phyloP scores from a whole-genome alignment of 2,113 vertebrate genomes.

The Festucalex cinctus region DNA sequence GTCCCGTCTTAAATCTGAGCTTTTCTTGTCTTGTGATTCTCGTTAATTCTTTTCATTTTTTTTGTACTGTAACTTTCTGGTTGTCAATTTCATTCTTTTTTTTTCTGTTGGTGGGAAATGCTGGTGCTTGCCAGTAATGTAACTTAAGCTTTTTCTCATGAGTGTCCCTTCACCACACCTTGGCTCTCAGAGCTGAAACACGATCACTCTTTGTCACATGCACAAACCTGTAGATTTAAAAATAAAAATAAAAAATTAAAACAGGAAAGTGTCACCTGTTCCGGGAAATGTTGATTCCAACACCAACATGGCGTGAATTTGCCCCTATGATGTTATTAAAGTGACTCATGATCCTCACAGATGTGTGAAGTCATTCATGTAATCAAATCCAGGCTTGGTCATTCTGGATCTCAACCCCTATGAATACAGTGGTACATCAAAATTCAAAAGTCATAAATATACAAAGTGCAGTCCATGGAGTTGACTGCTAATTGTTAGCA shows the following conservation, averaged over 20 bases:
- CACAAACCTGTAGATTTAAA: constrained; percentile 60
- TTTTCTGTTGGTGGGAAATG: constrained; percentile 6
- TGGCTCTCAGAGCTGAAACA: constrained; percentile 27
- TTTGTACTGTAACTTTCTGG: constrained; percentile 15
- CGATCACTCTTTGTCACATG: constrained; percentile 57
- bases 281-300: constrained; percentile 28
- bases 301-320: background rate
- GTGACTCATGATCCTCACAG: constrained; percentile 21
- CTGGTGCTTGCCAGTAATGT: constrained; percentile 21
- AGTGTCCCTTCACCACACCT: constrained; percentile 26
- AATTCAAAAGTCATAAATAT: background rate
- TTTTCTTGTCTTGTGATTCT: constrained; percentile 6
- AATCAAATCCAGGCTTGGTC: background rate
- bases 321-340: background rate
- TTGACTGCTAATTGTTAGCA: background rate
- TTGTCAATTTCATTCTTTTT: background rate
- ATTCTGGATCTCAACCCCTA: background rate
- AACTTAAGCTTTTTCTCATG: constrained; percentile 2
- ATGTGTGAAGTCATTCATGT: constrained; percentile 7
- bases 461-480: background rate
- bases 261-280: constrained; percentile 47
- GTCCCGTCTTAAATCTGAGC: constrained; percentile 9
- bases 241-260: too few species aligned
- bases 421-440: background rate
- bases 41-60: constrained; percentile 17